Evolutionary conservation across 2,888 invertebrate genomes (phyloP).

Genomic region (Eristalinus sepulchralis): DNA sequence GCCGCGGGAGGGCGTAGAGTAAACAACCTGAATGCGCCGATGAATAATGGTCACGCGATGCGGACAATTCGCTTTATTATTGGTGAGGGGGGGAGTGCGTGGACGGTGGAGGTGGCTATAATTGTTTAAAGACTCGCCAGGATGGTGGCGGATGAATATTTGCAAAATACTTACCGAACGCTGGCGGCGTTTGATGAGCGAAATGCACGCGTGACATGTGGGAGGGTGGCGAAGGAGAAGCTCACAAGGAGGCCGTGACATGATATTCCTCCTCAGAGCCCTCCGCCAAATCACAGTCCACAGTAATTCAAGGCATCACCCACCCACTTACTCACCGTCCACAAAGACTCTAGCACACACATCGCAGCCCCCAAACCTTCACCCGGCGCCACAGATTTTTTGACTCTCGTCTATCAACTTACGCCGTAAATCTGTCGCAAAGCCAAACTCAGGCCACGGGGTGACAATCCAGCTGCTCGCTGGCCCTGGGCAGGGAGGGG

Average conservation of each 20-base stretch:
- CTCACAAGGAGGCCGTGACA: too few species aligned
- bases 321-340: too few species aligned
- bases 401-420: conserved; percentile 35
- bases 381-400: conserved; percentile 17
- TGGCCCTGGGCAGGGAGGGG: too few species aligned
- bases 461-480: neutral
- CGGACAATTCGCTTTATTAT: conserved; percentile 59
- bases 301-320: neutral
- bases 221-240: too few species aligned
- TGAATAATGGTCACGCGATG: conserved; percentile 56
- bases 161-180: neutral
- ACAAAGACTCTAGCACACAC: too few species aligned
- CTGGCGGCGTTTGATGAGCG: neutral
- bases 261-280: too few species aligned
- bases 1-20: conserved; percentile 34
- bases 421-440: conserved; percentile 39
- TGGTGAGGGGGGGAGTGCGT: neutral
- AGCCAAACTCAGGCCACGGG: neutral
- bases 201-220: neutral
- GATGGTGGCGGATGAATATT: conserved; percentile 33
- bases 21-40: conserved; percentile 45
- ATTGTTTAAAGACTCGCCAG: conserved; percentile 34
- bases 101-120: conserved; percentile 18
- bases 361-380: neutral
- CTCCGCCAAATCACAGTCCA: too few species aligned